A percentile compares a stretch with the other conserved stretches of the same genome.
These are phyloP conservation scores for Zelleria hepariella DNA, from an alignment of 2,888 invertebrate genomes.

Conservation along the genomic window DNA sequence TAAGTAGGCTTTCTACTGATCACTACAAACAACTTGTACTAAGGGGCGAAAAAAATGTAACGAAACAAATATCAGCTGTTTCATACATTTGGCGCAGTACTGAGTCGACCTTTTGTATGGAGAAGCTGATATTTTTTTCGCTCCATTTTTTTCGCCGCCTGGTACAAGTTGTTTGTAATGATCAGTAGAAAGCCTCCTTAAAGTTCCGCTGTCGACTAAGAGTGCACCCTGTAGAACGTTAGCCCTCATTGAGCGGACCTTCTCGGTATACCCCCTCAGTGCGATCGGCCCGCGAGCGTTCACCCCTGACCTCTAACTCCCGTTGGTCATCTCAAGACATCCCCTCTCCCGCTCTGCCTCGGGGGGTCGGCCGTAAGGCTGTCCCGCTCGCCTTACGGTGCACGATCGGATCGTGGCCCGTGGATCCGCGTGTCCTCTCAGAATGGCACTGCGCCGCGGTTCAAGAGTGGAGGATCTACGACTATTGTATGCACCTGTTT, in stretches of 20 bases:
- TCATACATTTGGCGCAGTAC: no score
- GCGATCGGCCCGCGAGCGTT: conserved; percentile 56
- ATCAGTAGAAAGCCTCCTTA: no score
- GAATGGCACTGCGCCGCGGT: conserved; percentile 53
- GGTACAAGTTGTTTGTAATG: no score
- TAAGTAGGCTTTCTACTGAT: neutral
- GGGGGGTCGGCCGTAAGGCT: conserved; percentile 12
- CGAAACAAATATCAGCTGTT: no score
- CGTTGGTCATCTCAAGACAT: conserved; percentile 63
- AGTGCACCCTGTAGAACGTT: no score
- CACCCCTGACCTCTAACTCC: conserved; percentile 67
- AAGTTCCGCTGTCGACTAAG: no score
- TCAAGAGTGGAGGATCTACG: conserved; percentile 25
- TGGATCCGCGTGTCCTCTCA: conserved; percentile 64
- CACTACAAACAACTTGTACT: neutral
- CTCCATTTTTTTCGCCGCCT: no score
- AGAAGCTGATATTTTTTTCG: no score
- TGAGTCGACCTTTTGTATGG: no score
- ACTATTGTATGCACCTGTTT: no score
- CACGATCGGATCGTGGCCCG: conserved; percentile 54
- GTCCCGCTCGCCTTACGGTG: conserved; percentile 39
- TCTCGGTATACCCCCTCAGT: neutral
- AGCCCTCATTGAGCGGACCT: neutral
- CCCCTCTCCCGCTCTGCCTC: conserved; percentile 29
- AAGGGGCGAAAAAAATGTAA: no score